Conservation (phyloP, 2,797 vertebrate species). For the Microcaecilia unicolor region DNA sequence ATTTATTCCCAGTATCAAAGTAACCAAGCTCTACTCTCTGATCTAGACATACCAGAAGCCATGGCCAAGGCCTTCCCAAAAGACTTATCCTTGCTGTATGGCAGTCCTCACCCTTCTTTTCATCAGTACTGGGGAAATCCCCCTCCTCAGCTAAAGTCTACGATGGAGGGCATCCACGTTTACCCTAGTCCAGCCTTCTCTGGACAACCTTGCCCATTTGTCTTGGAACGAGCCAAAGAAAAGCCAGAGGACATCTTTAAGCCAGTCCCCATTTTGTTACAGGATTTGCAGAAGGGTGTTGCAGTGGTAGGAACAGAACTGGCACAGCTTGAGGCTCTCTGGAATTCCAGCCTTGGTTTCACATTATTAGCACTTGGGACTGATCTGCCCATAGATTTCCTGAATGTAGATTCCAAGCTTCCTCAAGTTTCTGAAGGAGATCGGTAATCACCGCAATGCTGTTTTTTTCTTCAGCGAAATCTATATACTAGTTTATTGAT, state of each 20-base stretch:
- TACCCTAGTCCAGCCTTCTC: not conserved
- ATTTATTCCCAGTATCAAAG: conserved; percentile 20
- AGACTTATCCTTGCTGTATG: conserved; percentile 16
- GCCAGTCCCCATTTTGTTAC: conserved; percentile 21
- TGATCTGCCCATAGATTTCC: conserved; percentile 32
- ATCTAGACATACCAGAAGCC: conserved; percentile 29
- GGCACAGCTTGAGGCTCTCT: conserved; percentile 30
- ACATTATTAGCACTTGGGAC: conserved; percentile 40
- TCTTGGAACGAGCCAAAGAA: not conserved
- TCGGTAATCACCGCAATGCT: too few relatives aligned
- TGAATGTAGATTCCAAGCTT: not conserved
- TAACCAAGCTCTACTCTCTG: conserved; percentile 10
- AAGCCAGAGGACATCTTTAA: not conserved
- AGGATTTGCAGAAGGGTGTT: conserved; percentile 47
- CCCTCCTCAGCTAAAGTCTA: not conserved
- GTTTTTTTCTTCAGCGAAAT: too few relatives aligned
- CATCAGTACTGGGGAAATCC: not conserved
- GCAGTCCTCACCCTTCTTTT: not conserved
- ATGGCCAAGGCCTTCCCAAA: conserved; percentile 24
- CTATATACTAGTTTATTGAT: too few relatives aligned
- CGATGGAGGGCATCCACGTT: not conserved
- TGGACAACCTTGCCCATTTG: not conserved
- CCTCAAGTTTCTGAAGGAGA: too few relatives aligned
- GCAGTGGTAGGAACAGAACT: conserved; percentile 38
- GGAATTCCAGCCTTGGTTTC: conserved; percentile 40